Conservation (phyloP, 2,888 invertebrate species). For the Nephrotoma appendiculata region DNA sequence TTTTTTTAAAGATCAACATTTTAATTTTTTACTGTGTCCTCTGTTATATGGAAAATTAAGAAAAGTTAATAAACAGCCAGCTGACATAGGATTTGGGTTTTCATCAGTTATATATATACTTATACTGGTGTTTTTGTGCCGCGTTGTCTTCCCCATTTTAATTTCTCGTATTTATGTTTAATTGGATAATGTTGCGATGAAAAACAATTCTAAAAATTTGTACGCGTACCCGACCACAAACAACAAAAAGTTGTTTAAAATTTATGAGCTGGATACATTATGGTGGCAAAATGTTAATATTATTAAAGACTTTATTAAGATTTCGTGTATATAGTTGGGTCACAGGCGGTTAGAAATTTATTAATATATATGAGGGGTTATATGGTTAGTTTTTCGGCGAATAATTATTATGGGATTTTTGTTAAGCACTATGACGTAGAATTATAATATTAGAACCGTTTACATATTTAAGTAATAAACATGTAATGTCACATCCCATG, state of each 20-base stretch:
- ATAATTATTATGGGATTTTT: neutral
- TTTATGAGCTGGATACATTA: neutral
- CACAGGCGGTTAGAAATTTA: neutral
- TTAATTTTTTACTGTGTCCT: neutral
- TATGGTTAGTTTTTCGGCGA: neutral
- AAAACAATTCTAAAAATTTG: neutral
- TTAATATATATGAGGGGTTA: neutral
- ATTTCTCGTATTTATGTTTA: neutral
- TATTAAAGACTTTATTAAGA: neutral
- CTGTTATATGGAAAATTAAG: neutral
- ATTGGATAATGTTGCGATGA: neutral
- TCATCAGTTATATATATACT: neutral
- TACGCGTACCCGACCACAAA: neutral
- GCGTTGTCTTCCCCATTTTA: neutral
- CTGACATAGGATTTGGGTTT: neutral
- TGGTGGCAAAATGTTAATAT: neutral
- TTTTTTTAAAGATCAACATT: neutral
- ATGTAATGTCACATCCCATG: neutral
- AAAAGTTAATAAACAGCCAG: neutral
- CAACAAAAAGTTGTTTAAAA: neutral
- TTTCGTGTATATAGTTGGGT: neutral
- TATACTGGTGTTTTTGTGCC: neutral
- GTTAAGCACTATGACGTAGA: neutral
- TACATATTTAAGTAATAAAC: neutral
- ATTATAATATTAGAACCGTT: neutral